Conservation (phyloP, 2,888 invertebrate genomes). For the Caenorhabditis uteleia region DNA sequence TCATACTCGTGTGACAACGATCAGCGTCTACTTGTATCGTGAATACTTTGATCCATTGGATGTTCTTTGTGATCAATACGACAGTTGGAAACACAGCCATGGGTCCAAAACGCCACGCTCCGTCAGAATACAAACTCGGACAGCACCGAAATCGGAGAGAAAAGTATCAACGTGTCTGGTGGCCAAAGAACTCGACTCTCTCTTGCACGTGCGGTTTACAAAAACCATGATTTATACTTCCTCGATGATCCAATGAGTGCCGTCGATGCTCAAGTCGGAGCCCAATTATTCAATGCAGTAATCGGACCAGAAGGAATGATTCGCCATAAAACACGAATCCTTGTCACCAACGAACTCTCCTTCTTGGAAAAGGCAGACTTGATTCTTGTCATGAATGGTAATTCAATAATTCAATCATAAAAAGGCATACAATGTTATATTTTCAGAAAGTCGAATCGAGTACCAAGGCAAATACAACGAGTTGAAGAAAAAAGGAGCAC, state of each 20-base stretch:
- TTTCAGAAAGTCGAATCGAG: conserved; percentile 62
- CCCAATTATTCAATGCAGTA: conserved; percentile 76
- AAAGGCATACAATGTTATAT: no score
- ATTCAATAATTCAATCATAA: no score
- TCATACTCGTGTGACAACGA: conserved; percentile 36
- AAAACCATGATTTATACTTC: conserved; percentile 86
- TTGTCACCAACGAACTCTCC: conserved; percentile 94
- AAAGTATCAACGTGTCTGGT: conserved; percentile 68
- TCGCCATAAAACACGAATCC: conserved; percentile 79
- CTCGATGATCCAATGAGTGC: conserved; percentile 94
- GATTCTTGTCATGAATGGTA: conserved; percentile 88
- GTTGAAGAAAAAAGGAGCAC: conserved; percentile 60
- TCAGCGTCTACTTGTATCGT: conserved; percentile 34
- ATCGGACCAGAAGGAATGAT: conserved; percentile 68
- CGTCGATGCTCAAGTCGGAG: conserved; percentile 95
- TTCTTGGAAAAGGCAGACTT: conserved; percentile 89
- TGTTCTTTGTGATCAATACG: conserved; percentile 73
- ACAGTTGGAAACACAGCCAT: conserved; percentile 93
- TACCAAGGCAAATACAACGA: conserved; percentile 64
- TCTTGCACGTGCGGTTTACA: conserved; percentile 88
- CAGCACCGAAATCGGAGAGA: conserved; percentile 68
- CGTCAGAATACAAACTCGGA: conserved; percentile 83
- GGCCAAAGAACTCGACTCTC: conserved; percentile 78
- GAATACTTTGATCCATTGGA: conserved; percentile 39
- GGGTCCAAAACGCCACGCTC: conserved; percentile 96